These are phyloP conservation scores for Neoaliturus tenellus DNA, from an alignment of 2,888 invertebrate species.

Conservation along the genomic window DNA sequence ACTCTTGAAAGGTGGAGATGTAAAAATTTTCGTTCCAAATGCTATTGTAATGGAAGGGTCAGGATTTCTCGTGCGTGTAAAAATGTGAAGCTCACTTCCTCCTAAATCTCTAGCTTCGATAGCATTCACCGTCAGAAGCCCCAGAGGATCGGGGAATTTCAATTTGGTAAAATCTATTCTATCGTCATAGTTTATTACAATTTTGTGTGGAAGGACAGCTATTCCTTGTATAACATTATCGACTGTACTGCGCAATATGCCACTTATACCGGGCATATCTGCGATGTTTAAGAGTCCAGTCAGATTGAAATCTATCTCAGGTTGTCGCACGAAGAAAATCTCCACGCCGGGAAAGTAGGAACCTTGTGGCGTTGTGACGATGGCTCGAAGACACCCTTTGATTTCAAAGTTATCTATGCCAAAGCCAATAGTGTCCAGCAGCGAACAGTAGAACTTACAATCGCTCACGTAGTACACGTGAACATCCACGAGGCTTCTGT, in stretches of 20 bases:
- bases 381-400: not conserved
- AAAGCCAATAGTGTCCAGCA: not conserved
- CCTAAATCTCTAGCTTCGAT: not conserved
- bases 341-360: not conserved
- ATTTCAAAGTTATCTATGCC: not conserved
- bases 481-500: not conserved
- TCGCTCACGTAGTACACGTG: not conserved
- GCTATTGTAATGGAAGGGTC: not conserved
- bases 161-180: not conserved
- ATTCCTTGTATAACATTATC: not conserved
- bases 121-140: not conserved
- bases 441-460: not conserved
- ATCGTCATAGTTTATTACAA: not conserved
- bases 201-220: not conserved
- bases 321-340: not conserved
- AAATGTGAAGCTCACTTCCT: not conserved
- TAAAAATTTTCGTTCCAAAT: not conserved
- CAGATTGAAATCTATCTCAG: not conserved
- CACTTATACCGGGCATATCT: not conserved
- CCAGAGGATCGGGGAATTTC: not conserved
- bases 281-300: not conserved
- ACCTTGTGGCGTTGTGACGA: not conserved
- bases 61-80: not conserved
- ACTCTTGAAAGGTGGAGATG: not conserved
- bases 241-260: not conserved